Evolutionary conservation across 2,113 vertebrate genomes (phyloP), one percentile per base, ranked within the genome.

Genomic region (Proterorhinus semilunaris): DNA sequence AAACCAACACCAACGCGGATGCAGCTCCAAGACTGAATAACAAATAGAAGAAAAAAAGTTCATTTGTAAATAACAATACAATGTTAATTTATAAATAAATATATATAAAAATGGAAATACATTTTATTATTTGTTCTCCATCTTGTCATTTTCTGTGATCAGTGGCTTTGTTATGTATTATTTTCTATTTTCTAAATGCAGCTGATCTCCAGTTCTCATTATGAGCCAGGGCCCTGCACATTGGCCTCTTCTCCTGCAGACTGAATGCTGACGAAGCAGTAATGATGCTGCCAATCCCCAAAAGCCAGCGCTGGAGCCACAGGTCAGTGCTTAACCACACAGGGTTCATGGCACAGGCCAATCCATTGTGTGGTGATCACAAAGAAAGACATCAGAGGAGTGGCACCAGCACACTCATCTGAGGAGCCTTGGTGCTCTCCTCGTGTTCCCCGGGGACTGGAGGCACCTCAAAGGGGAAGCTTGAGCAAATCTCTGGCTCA

Each of bases 341-440:
- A 76, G 81, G 85, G 89, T 83, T 83, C 86, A 79, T 71, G 76
- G 86, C 83, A 78, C 81, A 55, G 86, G 88, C 89, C 90, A 89
- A 90, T 91, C 90, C 85, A 90, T 91, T 92, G 91, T 91, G 88
- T 82, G 53, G 74, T 87, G 90, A 92, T 93, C 91, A 92, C 87
- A 93, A 89, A 78, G 82, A 86, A 85, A 88, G 86, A 91, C 94
- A 94, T 95, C 95, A 96, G 91, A 96, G 94, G 94, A 96, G 95
- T 93, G 93, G 82, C 87, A 93, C 94, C 95, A 93, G 96, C 95
- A 94, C 94, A 94, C 93, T 91, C 93, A 90, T 93, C 93, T 90
- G 91, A 91, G 82, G 92, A 95, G 94, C 95, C 94, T 85, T 89
- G 91, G 94, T 95, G 94, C 91, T 93, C 91, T 92, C 86, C 55